These are phyloP conservation scores for Dromococcyx pavoninus DNA, from an alignment of 2,797 vertebrate genomes.

Conservation along the genomic window DNA sequence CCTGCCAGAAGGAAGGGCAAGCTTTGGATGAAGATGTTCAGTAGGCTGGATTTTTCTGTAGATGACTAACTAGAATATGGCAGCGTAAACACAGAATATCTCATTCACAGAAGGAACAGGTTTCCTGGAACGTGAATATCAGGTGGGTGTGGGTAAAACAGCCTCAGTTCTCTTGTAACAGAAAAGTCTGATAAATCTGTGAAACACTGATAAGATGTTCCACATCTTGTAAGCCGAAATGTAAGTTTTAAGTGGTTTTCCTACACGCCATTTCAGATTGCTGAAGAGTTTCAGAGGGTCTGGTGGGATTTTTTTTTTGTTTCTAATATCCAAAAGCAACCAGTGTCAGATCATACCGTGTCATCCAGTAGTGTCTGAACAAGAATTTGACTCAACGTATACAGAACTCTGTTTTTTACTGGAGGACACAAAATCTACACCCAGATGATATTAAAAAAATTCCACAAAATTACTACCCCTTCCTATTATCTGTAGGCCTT, in stretches of 20 bases:
- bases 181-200: not conserved
- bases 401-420: not conserved
- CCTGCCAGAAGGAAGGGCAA: not conserved
- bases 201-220: not conserved
- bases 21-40: not conserved
- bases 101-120: not conserved
- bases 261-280: not conserved
- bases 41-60: not conserved
- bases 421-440: not conserved
- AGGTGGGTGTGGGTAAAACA: not conserved
- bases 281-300: not conserved
- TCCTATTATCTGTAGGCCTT: not conserved
- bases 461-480: not conserved
- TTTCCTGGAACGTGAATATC: not conserved
- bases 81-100: not conserved
- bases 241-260: not conserved
- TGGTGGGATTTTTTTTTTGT: not conserved
- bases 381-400: not conserved
- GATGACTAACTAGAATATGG: not conserved
- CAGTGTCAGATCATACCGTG: not conserved
- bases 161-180: not conserved
- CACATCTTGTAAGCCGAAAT: not conserved
- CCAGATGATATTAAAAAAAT: not conserved
- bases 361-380: not conserved
- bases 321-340: not conserved